phyloP scores from a whole-genome alignment of 2,797 vertebrate species.

The Cynodonichthys magdalenae region DNA sequence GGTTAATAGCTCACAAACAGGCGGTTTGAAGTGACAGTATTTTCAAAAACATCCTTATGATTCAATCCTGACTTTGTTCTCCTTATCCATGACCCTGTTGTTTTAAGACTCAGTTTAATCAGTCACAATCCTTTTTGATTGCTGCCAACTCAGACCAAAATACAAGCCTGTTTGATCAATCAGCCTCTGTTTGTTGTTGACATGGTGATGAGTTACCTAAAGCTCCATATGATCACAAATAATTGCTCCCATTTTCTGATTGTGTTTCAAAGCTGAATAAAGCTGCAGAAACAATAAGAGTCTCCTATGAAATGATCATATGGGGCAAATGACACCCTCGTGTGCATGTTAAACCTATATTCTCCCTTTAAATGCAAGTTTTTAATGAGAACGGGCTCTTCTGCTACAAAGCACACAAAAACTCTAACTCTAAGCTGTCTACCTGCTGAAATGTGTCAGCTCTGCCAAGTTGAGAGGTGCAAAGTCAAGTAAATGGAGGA shows the following conservation, averaged over 20 bases:
- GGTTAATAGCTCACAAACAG: too few species aligned
- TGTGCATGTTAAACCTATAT: slow-evolving; percentile 31
- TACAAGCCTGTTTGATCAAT: background rate
- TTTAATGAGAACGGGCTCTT: slow-evolving; percentile 1
- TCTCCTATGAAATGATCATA: too few species aligned
- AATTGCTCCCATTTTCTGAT: slow-evolving; percentile 33
- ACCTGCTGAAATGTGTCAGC: slow-evolving; percentile 49
- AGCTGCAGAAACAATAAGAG: slow-evolving; percentile 36
- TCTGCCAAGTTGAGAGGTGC: slow-evolving; percentile 38
- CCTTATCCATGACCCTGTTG: too few species aligned
- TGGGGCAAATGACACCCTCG: slow-evolving; percentile 52
- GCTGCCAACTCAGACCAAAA: background rate
- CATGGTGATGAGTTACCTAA: slow-evolving; percentile 48
- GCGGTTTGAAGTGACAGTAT: too few species aligned
- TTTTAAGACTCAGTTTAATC: background rate
- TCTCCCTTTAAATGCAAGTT: slow-evolving; percentile 6
- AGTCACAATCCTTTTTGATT: background rate
- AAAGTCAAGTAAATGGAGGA: slow-evolving; percentile 62
- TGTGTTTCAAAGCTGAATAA: slow-evolving; percentile 34
- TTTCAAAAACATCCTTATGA: too few species aligned
- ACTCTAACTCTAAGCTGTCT: slow-evolving; percentile 8
- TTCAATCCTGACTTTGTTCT: background rate
- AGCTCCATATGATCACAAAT: slow-evolving; percentile 39
- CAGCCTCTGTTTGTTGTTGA: slow-evolving; percentile 26
- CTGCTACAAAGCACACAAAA: slow-evolving; percentile 10